Evolutionary conservation across 1,140 invertebrate genomes (phyloP).

Genomic region (Cheumatopsyche charites): DNA sequence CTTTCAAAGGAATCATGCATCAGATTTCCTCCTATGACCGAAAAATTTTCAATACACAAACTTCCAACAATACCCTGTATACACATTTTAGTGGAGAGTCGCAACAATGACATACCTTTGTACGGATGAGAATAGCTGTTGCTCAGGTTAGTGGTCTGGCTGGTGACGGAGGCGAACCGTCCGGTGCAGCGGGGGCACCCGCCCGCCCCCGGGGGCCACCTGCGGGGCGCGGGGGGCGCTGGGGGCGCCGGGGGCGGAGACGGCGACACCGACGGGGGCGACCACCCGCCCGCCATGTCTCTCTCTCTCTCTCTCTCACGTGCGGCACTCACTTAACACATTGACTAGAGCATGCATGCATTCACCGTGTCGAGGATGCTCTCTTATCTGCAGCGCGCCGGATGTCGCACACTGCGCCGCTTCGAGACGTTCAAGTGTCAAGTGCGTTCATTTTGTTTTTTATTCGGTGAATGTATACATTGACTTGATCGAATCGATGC

Average conservation of each 20-base stretch:
- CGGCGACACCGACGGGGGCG: conserved; percentile 41
- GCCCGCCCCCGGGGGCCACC: conserved; percentile 34
- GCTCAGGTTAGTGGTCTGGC: conserved; percentile 43
- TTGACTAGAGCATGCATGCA: not conserved
- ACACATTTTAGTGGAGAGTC: too few relatives aligned
- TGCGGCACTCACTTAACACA: not conserved
- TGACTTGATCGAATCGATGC: too few relatives aligned
- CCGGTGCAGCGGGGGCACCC: conserved; percentile 33
- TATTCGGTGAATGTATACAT: not conserved
- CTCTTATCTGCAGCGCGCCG: not conserved
- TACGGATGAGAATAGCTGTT: conserved; percentile 46
- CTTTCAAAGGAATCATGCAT: too few relatives aligned
- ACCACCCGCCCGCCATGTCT: conserved; percentile 39
- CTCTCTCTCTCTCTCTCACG: conserved; percentile 23
- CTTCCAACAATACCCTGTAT: too few relatives aligned
- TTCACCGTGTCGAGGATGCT: not conserved
- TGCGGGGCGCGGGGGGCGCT: conserved; percentile 40
- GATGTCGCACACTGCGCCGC: not conserved
- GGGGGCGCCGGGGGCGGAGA: conserved; percentile 44
- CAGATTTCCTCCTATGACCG: too few relatives aligned
- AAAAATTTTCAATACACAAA: too few relatives aligned
- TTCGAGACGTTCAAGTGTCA: too few relatives aligned
- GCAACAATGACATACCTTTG: conserved; percentile 35
- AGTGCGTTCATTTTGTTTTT: too few relatives aligned
- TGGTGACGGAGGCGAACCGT: conserved; percentile 39